These are phyloP conservation scores for Champsocephalus esox DNA, from an alignment of 2,797 vertebrate species.

Conservation along the genomic window DNA sequence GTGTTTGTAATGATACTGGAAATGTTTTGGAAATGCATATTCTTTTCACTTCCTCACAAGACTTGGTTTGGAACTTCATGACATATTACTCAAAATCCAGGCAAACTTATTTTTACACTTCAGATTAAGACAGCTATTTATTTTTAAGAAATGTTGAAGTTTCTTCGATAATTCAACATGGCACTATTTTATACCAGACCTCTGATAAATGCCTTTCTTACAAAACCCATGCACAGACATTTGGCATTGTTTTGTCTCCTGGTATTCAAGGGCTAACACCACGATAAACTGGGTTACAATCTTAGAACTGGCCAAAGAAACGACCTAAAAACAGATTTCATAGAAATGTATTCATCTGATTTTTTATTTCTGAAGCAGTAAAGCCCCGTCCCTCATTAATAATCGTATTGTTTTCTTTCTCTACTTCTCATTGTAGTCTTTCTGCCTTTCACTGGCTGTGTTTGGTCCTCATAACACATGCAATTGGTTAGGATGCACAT, in stretches of 20 bases:
- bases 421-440: background rate
- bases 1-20: conserved; percentile 39
- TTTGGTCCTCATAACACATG: conserved; percentile 16
- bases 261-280: conserved; percentile 54
- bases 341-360: conserved; percentile 9
- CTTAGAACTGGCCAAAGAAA: conserved; percentile 21
- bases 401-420: background rate
- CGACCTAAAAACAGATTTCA: conserved; percentile 15
- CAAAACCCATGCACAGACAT: conserved; percentile 44
- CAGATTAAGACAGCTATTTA: conserved; percentile 1
- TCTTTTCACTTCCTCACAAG: conserved; percentile 17
- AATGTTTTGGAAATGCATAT: conserved; percentile 8
- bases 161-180: conserved; percentile 30
- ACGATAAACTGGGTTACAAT: conserved; percentile 26
- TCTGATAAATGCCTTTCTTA: conserved; percentile 52
- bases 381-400: background rate
- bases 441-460: conserved; percentile 32
- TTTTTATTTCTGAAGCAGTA: conserved; percentile 12
- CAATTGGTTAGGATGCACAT: conserved; percentile 7
- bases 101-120: conserved; percentile 29
- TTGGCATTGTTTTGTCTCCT: conserved; percentile 63
- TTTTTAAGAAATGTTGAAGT: conserved; percentile 3
- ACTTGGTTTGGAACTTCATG: conserved; percentile 8
- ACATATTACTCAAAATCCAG: conserved; percentile 9
- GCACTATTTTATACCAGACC: conserved; percentile 46